Evolutionary conservation across 2,888 invertebrate genomes (phyloP).

Genomic region (Melolontha melolontha): DNA sequence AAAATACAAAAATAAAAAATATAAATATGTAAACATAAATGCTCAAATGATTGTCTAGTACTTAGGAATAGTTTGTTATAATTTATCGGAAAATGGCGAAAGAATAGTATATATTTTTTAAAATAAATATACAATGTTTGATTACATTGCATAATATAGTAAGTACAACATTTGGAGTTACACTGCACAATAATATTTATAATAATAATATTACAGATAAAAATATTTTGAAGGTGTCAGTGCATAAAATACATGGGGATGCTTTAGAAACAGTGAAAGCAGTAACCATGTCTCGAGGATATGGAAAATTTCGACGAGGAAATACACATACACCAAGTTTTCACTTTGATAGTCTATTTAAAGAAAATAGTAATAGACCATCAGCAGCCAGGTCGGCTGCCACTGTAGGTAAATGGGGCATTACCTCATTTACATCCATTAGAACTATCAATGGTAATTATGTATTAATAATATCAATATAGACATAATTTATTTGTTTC

Average conservation of each 20-base stretch:
- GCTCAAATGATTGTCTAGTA: slow-evolving; percentile 4
- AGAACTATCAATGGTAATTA: slow-evolving; percentile 80
- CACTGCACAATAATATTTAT: too few relatives aligned
- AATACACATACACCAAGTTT: slow-evolving; percentile 67
- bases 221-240: background rate
- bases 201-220: too few relatives aligned
- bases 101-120: slow-evolving; percentile 39
- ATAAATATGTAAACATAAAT: slow-evolving; percentile 1
- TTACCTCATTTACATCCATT: slow-evolving; percentile 92
- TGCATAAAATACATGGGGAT: slow-evolving; percentile 14
- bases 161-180: slow-evolving; percentile 8
- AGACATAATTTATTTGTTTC: too few relatives aligned
- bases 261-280: slow-evolving; percentile 20
- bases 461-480: background rate
- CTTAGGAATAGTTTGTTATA: slow-evolving; percentile 34
- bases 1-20: slow-evolving; percentile 14
- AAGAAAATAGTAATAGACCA: slow-evolving; percentile 88
- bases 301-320: slow-evolving; percentile 66
- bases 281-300: slow-evolving; percentile 65
- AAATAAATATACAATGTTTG: slow-evolving; percentile 33
- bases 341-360: slow-evolving; percentile 74
- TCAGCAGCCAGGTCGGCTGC: slow-evolving; percentile 91
- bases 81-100: slow-evolving; percentile 46
- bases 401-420: slow-evolving; percentile 94
- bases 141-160: slow-evolving; percentile 8